Conservation (phyloP, 37 sponge, comb jelly and placozoan genomes). For the Ephydatia muelleri region DNA sequence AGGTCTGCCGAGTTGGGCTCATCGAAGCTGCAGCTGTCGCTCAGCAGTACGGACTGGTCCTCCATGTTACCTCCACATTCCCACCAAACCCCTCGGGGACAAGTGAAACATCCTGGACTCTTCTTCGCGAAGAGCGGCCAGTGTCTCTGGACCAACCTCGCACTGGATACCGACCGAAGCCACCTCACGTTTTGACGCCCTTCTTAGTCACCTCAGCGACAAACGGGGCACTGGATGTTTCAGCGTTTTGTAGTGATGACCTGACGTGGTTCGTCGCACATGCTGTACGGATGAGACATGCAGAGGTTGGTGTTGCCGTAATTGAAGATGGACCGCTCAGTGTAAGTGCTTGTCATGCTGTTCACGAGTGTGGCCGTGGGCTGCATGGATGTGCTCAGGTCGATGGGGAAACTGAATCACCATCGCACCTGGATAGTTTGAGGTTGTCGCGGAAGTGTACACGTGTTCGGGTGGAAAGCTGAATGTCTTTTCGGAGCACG, state of each 20-base stretch:
- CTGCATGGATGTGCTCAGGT: not conserved
- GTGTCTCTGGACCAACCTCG: slow-evolving; percentile 63
- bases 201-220: not conserved
- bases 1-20: not conserved
- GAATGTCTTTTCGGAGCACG: not conserved
- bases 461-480: not conserved
- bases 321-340: not conserved
- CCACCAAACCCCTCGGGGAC: not conserved
- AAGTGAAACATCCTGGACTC: slow-evolving; percentile 22
- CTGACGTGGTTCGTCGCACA: not conserved
- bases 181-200: not conserved
- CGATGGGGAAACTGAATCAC: not conserved
- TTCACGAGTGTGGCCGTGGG: not conserved
- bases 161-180: slow-evolving; percentile 55
- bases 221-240: not conserved
- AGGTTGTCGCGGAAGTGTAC: not conserved
- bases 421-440: not conserved
- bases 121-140: slow-evolving; percentile 43
- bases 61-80: not conserved
- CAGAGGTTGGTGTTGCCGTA: not conserved
- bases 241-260: not conserved
- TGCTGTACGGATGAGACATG: not conserved
- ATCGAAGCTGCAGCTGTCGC: not conserved
- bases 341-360: not conserved
- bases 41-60: not conserved